Conservation (phyloP, 1,140 invertebrate genomes). For the Holotrichia oblita region DNA sequence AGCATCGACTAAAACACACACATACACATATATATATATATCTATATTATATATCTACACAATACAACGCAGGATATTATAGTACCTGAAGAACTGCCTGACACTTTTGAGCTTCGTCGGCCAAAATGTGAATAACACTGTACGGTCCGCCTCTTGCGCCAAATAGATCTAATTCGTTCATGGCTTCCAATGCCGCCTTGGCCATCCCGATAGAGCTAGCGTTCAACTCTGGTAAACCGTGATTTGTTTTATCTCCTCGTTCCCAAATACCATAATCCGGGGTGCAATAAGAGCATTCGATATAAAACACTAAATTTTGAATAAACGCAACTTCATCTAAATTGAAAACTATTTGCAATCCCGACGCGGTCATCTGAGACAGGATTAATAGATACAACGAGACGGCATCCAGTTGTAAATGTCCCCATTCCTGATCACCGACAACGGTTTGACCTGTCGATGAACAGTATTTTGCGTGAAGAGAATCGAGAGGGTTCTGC, state of each 20-base stretch:
- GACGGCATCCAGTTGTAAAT: slow-evolving; percentile 96
- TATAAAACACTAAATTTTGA: slow-evolving; percentile 99
- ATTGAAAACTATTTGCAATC: slow-evolving; percentile 94
- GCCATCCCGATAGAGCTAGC: slow-evolving; percentile 98
- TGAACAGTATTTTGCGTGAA: slow-evolving; percentile 98
- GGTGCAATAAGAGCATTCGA: slow-evolving; percentile 96
- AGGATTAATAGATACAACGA: slow-evolving; percentile 94
- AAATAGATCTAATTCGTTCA: slow-evolving; percentile 99
- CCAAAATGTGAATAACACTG: slow-evolving; percentile 97
- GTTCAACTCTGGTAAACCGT: slow-evolving; percentile 97
- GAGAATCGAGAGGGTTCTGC: slow-evolving; percentile 88
- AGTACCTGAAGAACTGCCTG: slow-evolving; percentile 93
- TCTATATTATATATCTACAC: not conserved
- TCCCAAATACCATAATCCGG: slow-evolving; percentile 99
- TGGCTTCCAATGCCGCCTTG: slow-evolving; percentile 96
- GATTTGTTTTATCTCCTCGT: slow-evolving; percentile 99
- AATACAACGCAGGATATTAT: not conserved
- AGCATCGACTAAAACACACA: slow-evolving; percentile 83
- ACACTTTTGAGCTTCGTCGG: slow-evolving; percentile 99
- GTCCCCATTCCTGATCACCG: slow-evolving; percentile 96
- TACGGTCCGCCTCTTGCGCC: slow-evolving; percentile 94
- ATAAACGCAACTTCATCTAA: slow-evolving; percentile 98
- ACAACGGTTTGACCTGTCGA: slow-evolving; percentile 89
- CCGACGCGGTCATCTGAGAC: slow-evolving; percentile 99
- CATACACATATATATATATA: not conserved